phyloP scores from a whole-genome alignment of 2,888 invertebrate genomes.

The Crossocerus cetratus region DNA sequence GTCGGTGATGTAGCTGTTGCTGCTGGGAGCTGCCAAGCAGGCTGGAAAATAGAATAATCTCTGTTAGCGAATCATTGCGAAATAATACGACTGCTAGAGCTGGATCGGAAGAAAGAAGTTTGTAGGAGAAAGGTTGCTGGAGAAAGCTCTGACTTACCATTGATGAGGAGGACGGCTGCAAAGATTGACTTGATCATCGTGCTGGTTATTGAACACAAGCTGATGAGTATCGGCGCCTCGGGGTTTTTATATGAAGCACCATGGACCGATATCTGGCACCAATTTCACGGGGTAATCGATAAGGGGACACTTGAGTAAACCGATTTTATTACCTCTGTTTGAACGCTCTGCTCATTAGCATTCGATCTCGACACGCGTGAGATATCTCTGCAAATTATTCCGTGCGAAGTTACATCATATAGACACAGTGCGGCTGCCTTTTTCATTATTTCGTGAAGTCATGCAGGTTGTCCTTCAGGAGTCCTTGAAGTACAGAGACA shows the following conservation, averaged over 20 bases:
- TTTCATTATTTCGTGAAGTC: too few species aligned
- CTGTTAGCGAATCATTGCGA: too few species aligned
- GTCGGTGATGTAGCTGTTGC: constrained; percentile 51
- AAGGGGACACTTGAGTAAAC: constrained; percentile 12
- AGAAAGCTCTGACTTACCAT: constrained; percentile 54
- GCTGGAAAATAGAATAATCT: constrained; percentile 21
- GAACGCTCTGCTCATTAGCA: constrained; percentile 9
- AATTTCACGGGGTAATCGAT: constrained; percentile 40
- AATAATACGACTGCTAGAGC: background rate
- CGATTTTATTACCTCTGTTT: constrained; percentile 15
- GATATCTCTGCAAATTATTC: too few species aligned
- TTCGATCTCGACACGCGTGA: background rate
- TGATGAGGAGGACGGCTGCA: constrained; percentile 45
- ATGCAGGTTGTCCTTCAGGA: too few species aligned
- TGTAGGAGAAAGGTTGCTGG: background rate
- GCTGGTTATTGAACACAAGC: constrained; percentile 19
- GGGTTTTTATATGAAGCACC: constrained; percentile 46
- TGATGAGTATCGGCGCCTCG: background rate
- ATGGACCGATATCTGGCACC: constrained; percentile 26
- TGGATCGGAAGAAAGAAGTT: background rate
- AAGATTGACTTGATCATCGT: constrained; percentile 57
- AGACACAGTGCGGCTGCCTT: too few species aligned
- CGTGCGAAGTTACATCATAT: too few species aligned
- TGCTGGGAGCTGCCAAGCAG: constrained; percentile 40
- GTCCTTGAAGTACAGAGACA: too few species aligned